Conservation (phyloP, 2,113 vertebrate genomes). For the Rhagologus leucostigma region DNA sequence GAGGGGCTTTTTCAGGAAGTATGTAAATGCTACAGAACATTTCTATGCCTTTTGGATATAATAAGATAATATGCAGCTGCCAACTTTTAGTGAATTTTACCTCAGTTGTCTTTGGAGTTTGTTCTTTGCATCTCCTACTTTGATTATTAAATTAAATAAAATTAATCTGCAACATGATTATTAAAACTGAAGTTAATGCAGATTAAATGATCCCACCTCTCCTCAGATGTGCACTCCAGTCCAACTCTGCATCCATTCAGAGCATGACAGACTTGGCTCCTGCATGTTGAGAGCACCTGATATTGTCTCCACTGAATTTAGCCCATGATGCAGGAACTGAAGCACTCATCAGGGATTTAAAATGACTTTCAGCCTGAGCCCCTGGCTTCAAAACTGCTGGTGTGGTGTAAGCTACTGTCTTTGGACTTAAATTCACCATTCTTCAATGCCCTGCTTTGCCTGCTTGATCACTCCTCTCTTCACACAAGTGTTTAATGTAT, state of each 20-base stretch:
- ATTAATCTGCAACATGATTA: conserved; percentile 36
- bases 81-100: not conserved
- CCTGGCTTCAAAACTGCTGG: not conserved
- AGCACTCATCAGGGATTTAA: conserved; percentile 19
- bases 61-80: not conserved
- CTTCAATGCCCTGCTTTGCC: not conserved
- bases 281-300: conserved; percentile 62
- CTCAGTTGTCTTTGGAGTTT: conserved; percentile 70
- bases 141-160: too few species aligned
- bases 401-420: not conserved
- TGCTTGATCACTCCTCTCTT: not conserved
- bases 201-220: conserved; percentile 68
- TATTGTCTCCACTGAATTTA: conserved; percentile 73
- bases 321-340: conserved; percentile 65
- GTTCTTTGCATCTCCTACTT: conserved; percentile 64
- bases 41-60: not conserved
- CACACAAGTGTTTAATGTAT: not conserved
- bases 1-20: not conserved
- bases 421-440: not conserved
- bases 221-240: conserved; percentile 40
- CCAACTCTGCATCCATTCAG: conserved; percentile 57
- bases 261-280: conserved; percentile 62
- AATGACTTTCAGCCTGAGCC: not conserved
- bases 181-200: conserved; percentile 69
- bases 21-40: not conserved